Percentiles rank a stretch among this genome's conserved stretches.
Conservation (phyloP, 2,797 vertebrate species). For the Sylvilagus floridanus region DNA sequence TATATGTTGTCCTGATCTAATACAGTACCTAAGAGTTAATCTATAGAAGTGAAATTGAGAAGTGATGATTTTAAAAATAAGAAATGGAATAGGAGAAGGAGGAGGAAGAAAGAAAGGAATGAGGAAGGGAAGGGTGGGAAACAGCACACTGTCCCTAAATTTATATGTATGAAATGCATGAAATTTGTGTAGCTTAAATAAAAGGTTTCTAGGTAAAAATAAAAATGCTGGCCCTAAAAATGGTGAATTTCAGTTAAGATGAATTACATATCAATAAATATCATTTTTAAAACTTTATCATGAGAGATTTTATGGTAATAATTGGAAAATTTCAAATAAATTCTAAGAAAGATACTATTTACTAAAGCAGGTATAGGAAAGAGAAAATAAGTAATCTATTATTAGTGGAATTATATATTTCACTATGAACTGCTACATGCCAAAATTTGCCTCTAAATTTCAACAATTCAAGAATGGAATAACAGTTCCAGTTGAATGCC, state of each 20-base stretch:
- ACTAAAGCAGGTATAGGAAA: not conserved
- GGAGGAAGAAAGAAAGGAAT: no score
- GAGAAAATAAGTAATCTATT: not conserved
- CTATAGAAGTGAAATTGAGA: no score
- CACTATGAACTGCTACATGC: not conserved
- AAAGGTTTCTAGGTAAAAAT: no score
- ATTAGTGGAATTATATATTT: constrained; percentile 13
- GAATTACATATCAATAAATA: not conserved
- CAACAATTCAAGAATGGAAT: constrained; percentile 10
- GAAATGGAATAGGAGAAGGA: no score
- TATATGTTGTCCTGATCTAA: no score
- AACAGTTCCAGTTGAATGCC: constrained; percentile 6
- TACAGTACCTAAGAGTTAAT: no score
- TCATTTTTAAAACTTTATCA: not conserved
- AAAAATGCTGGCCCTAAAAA: no score
- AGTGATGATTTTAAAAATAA: no score
- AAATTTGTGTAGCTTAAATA: no score
- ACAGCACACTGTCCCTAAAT: no score
- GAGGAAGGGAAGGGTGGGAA: no score
- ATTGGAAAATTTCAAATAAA: constrained; percentile 11
- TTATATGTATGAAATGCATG: no score
- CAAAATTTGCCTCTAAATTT: not conserved
- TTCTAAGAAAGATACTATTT: not conserved
- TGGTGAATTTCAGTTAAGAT: not conserved
- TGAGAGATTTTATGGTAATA: not conserved